Conservation (phyloP, 2,113 vertebrate species). For the Burhinus oedicnemus region DNA sequence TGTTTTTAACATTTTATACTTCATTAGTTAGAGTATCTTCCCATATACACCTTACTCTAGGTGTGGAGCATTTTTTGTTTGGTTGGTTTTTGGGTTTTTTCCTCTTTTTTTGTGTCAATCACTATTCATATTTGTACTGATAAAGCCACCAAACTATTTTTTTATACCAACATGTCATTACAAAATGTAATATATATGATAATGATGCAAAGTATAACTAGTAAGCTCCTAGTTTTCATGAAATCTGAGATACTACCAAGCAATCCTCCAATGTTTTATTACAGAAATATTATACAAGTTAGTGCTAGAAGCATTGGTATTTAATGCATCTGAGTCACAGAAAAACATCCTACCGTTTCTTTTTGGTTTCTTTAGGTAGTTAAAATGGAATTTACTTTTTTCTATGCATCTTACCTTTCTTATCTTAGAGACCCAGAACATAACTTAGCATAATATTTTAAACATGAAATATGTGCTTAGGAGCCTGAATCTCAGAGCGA, state of each 20-base stretch:
- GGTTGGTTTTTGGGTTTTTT: background rate
- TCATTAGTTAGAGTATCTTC: background rate
- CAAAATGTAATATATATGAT: background rate
- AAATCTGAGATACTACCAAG: background rate
- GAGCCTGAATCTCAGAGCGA: background rate
- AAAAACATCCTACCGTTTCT: background rate
- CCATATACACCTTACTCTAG: background rate
- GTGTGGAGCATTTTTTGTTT: accelerated
- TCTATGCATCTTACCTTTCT: background rate
- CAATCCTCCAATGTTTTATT: background rate
- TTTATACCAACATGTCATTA: background rate
- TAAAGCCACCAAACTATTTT: background rate
- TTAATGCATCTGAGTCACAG: background rate
- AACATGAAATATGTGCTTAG: background rate
- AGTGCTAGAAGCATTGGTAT: background rate
- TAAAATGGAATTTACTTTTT: background rate
- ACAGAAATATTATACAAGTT: background rate
- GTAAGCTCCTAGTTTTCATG: background rate
- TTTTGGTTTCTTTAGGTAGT: background rate
- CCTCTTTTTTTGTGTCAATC: background rate
- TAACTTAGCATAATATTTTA: background rate
- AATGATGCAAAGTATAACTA: background rate
- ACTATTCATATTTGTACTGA: background rate
- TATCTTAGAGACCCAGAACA: background rate
- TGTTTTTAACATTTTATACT: background rate